Base-by-base conservation (phyloP, 2,888 invertebrate genomes). In the Gisinianus flammeolus region DNA sequence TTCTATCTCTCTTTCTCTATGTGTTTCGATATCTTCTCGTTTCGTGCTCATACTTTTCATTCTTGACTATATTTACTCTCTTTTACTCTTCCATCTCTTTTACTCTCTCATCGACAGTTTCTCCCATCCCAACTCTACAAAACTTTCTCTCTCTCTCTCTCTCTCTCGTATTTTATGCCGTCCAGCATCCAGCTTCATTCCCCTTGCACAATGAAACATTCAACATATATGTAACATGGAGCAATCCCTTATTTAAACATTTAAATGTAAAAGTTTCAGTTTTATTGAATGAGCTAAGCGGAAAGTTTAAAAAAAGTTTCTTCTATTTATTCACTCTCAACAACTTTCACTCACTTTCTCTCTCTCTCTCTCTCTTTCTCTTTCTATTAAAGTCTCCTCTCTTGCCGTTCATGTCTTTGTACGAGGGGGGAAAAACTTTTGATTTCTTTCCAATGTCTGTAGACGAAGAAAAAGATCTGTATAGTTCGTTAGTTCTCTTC, bases 271-370 rank as follows among this genome's bases (percentile, higher is more conserved):
- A 44, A 44, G 44, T 44, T 44, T 44, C 19, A 4, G 3, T 6
- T 44, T 44, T 44, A 44, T 2, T 44, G 16, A 19, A 44, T 44
- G 44, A 44, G 44, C 19, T 44, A 44, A 44, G 19, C 19, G 44
- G 19, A 64, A 64, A 64, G 64, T 16, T 28, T 26, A 64, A 64
- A 64, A 44, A 44, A 44, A 44, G 44, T 44, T 44, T 44, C 44
- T 44, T 44, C 19, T 16, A 16, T 64, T 64, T 64, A 26, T 64
- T 64, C 64, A 26, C 26, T 64, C 64, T 28, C 64, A 16, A 64
- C 24, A 64, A 64, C 26, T 26, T 64, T 58, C 1, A n/a, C 22
- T 1, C 58, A n/a, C 10, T 24, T 24, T n/a, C 4, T 58, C 58
- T 44, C 22, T 24, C 8, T 1, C 22, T 6, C 22, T 58, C 22